A percentile compares a stretch with the other conserved stretches of the same genome.
phyloP scores from a whole-genome alignment of 2,888 invertebrate species.

The Mesorhabditis spiculigera region DNA sequence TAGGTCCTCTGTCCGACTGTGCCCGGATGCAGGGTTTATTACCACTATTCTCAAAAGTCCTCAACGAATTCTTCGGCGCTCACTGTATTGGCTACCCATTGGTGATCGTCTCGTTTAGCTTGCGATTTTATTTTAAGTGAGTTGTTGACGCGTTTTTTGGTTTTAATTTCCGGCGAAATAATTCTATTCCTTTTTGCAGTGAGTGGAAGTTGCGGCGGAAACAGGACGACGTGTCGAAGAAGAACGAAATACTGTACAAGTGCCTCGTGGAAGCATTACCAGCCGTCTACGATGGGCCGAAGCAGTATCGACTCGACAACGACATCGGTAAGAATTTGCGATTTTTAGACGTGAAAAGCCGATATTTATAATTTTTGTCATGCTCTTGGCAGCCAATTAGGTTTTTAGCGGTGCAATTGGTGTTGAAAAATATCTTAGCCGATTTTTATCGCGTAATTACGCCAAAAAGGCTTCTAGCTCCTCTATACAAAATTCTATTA shows the following conservation, averaged over 20 bases:
- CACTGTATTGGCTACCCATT: slow-evolving; percentile 85
- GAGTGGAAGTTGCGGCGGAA: slow-evolving; percentile 59
- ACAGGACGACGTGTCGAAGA: slow-evolving; percentile 86
- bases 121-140: slow-evolving; percentile 38
- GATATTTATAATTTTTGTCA: too few species aligned
- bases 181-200: slow-evolving; percentile 24
- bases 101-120: slow-evolving; percentile 70
- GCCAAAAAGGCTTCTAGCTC: too few species aligned
- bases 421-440: too few species aligned
- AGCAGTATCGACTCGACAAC: slow-evolving; percentile 23
- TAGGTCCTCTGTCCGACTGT: slow-evolving; percentile 11
- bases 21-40: slow-evolving; percentile 18
- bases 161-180: not conserved
- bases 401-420: too few species aligned
- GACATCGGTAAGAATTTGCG: slow-evolving; percentile 4
- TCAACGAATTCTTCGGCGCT: slow-evolving; percentile 53
- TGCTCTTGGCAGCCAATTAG: too few species aligned
- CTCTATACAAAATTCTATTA: too few species aligned
- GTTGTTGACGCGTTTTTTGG: slow-evolving; percentile 9
- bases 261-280: slow-evolving; percentile 51
- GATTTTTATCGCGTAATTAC: too few species aligned
- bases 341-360: not conserved
- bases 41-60: slow-evolving; percentile 22
- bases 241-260: slow-evolving; percentile 42
- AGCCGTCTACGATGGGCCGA: slow-evolving; percentile 45